These are phyloP conservation scores for Tympanoctomys barrerae DNA, from an alignment of 2,797 vertebrate species.

Conservation along the genomic window DNA sequence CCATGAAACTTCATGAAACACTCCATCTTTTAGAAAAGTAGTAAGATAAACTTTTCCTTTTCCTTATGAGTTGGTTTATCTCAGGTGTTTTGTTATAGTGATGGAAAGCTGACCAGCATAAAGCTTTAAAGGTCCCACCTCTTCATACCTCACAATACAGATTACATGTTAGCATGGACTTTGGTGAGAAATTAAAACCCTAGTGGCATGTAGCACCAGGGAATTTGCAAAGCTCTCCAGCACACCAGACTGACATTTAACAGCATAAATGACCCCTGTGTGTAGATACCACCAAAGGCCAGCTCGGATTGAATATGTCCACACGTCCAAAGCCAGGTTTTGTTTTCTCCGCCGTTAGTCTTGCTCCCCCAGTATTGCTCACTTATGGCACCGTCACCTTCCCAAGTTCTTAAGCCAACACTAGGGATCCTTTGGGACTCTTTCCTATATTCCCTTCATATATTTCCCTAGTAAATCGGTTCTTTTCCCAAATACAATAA, in stretches of 20 bases:
- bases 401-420: background rate
- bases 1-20: background rate
- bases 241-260: background rate
- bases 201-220: no score
- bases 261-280: background rate
- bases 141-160: background rate
- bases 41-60: background rate
- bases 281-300: background rate
- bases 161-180: background rate
- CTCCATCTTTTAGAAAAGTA: background rate
- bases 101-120: background rate
- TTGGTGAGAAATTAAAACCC: background rate
- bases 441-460: background rate
- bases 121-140: background rate
- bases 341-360: background rate
- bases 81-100: background rate
- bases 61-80: background rate
- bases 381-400: background rate
- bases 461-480: background rate
- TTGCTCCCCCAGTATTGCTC: background rate
- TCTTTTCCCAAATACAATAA: background rate
- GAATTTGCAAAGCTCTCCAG: background rate
- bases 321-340: background rate
- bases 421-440: background rate
- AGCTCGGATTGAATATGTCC: background rate